phyloP scores from a whole-genome alignment of 92 coral and sea anemone genomes.

The Epizoanthus rinbou region DNA sequence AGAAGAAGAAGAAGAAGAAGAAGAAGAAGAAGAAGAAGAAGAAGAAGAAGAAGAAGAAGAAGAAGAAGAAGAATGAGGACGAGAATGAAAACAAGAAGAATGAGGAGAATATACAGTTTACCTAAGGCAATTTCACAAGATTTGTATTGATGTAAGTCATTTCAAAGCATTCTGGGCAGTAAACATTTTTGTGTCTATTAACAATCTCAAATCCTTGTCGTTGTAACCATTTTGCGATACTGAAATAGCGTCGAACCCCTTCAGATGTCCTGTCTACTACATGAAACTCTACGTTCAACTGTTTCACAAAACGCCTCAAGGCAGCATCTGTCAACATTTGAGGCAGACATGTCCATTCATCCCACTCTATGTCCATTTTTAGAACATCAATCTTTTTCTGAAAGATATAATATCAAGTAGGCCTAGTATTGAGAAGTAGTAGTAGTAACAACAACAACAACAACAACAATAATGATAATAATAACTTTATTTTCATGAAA shows the following conservation, averaged over 20 bases:
- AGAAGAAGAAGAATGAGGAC: no score
- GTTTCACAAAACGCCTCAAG: slow-evolving; percentile 70
- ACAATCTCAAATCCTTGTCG: slow-evolving; percentile 82
- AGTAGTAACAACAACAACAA: no score
- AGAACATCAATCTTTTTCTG: slow-evolving; percentile 77
- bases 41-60: no score
- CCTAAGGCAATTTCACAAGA: slow-evolving; percentile 46
- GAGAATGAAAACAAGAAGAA: no score
- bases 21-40: no score
- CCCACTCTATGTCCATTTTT: slow-evolving; percentile 91
- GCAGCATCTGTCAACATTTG: slow-evolving; percentile 89
- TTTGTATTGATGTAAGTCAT: slow-evolving; percentile 82
- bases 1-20: no score
- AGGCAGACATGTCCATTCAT: slow-evolving; percentile 88
- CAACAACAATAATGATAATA: no score
- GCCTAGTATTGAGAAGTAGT: neutral
- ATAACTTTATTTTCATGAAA: no score
- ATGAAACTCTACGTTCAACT: slow-evolving; percentile 79
- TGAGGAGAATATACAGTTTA: no score
- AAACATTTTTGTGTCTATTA: slow-evolving; percentile 74
- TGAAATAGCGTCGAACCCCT: slow-evolving; percentile 66
- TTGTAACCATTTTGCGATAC: slow-evolving; percentile 78
- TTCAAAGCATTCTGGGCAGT: slow-evolving; percentile 78
- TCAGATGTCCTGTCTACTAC: slow-evolving; percentile 46
- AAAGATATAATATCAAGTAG: neutral